Evolutionary conservation across 2,888 invertebrate genomes (phyloP).

Genomic region (Lasioglossum zephyrum): DNA sequence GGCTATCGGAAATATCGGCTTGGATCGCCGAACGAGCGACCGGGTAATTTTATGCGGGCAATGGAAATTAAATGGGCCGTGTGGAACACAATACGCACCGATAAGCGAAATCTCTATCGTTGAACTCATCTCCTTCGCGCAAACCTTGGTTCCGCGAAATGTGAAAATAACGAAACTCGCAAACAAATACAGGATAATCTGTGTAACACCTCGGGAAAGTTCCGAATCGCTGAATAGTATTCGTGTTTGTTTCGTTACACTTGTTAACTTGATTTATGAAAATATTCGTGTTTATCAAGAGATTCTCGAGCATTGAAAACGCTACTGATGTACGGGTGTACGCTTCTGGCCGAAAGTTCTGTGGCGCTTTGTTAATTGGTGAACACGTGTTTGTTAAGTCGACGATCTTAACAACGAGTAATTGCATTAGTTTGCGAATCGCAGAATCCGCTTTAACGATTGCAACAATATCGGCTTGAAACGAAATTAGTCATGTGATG

Average conservation of each 20-base stretch:
- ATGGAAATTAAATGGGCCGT: slow-evolving; percentile 54
- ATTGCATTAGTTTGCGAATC: not conserved
- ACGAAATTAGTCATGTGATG: not conserved
- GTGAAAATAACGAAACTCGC: not conserved
- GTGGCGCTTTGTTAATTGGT: not conserved
- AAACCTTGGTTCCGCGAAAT: not conserved
- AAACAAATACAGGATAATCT: not conserved
- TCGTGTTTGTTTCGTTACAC: not conserved
- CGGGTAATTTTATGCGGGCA: slow-evolving; percentile 61
- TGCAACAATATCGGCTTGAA: not conserved
- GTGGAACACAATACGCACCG: slow-evolving; percentile 29
- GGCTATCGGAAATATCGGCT: slow-evolving; percentile 82
- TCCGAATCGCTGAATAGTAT: not conserved
- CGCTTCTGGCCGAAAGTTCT: not conserved
- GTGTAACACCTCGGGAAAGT: not conserved
- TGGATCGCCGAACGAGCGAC: slow-evolving; percentile 55
- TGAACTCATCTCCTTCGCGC: not conserved
- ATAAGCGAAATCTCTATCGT: slow-evolving; percentile 14
- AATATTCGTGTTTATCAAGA: not conserved
- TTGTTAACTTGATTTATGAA: not conserved
- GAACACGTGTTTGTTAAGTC: not conserved
- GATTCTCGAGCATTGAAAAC: not conserved
- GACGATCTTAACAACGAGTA: not conserved
- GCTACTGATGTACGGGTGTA: not conserved
- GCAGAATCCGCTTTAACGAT: not conserved